A percentile compares a stretch with the other conserved stretches of the same genome.
Evolutionary conservation across 2,888 invertebrate genomes (phyloP).

Genomic region (Rhimphoctona megacephalus): DNA sequence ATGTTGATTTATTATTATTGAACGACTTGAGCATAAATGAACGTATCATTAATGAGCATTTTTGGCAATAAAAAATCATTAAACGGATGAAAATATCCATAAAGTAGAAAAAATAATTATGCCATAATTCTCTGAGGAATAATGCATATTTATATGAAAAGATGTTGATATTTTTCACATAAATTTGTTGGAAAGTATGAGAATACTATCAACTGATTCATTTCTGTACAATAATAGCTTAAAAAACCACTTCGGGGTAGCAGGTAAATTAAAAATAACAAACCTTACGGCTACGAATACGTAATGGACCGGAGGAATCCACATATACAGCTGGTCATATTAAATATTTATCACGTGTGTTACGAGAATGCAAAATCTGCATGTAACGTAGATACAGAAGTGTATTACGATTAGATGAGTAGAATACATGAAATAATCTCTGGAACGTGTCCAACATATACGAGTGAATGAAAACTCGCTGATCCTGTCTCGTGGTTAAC

Average conservation of each 20-base stretch:
- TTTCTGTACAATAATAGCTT: not conserved
- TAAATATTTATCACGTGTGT: conserved; percentile 25
- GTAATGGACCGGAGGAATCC: conserved; percentile 6
- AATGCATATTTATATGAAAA: not conserved
- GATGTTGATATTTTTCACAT: not conserved
- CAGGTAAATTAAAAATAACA: conserved; percentile 28
- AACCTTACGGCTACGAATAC: conserved; percentile 25
- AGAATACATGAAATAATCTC: conserved; percentile 20
- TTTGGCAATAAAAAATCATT: not conserved
- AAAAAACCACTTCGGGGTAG: not conserved
- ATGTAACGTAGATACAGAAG: conserved; percentile 3
- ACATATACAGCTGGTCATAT: conserved; percentile 7
- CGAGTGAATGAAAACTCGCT: conserved; percentile 21
- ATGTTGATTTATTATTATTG: not conserved
- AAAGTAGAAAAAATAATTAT: not conserved
- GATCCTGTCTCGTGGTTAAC: conserved; percentile 8
- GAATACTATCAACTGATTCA: not conserved
- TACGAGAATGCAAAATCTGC: conserved; percentile 9
- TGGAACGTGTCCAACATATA: conserved; percentile 7
- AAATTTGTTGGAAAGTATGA: not conserved
- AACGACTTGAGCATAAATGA: too few relatives aligned
- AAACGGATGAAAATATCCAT: not conserved
- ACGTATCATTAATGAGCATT: not conserved
- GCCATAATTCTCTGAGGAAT: not conserved
- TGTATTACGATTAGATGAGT: not conserved